Conservation (phyloP, 2,113 vertebrate species). For the Protomyctophum bolini region DNA sequence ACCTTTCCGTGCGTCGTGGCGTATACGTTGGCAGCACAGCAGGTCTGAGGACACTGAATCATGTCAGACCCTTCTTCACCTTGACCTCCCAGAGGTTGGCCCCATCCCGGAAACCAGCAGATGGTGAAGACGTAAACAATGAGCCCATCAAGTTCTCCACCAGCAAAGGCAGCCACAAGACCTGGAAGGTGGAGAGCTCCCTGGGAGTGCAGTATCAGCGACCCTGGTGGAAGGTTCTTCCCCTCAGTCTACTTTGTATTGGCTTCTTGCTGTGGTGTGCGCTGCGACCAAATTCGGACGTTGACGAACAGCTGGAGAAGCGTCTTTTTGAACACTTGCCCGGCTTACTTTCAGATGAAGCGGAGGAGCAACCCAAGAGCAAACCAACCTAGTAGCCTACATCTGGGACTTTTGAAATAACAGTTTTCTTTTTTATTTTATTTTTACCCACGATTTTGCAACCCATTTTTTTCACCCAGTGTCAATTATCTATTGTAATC, state of each 20-base stretch:
- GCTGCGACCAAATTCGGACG: conserved; percentile 49
- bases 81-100: conserved; percentile 34
- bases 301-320: conserved; percentile 60
- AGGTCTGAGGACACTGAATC: conserved; percentile 15
- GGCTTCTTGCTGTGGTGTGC: conserved; percentile 73
- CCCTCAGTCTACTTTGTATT: conserved; percentile 46
- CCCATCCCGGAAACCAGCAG: conserved; percentile 18
- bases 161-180: conserved; percentile 76
- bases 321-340: conserved; percentile 64
- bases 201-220: conserved; percentile 59
- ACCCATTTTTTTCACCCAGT: no score
- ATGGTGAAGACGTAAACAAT: neutral
- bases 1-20: neutral
- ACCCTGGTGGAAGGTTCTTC: conserved; percentile 73
- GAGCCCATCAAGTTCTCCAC: conserved; percentile 78
- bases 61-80: conserved; percentile 40
- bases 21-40: neutral
- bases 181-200: conserved; percentile 71
- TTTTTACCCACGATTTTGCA: no score
- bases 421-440: no score
- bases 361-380: neutral
- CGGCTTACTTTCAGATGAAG: conserved; percentile 36
- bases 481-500: no score
- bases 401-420: no score
- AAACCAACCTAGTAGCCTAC: no score